Evolutionary conservation across 2,888 invertebrate genomes (phyloP).

Genomic region (Drosophila parthenogenetica): DNA sequence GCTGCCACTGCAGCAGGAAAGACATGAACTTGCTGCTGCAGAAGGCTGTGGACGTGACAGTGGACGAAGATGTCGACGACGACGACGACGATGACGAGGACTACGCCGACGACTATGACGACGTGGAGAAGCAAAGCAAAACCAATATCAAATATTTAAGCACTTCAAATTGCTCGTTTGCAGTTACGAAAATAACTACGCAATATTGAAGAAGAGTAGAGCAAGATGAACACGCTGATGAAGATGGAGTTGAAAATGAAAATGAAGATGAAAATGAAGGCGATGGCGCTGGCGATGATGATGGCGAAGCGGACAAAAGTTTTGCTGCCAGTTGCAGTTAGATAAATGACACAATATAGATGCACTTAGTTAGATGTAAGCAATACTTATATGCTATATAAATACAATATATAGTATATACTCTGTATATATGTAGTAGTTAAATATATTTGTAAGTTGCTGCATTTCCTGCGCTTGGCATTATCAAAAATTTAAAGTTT

Average conservation of each 20-base stretch:
- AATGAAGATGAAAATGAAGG: conserved; percentile 30
- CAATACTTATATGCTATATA: conserved; percentile 1
- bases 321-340: conserved; percentile 43
- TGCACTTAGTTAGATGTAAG: conserved; percentile 30
- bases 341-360: conserved; percentile 38
- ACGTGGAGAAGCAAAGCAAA: conserved; percentile 53
- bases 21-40: background rate
- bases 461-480: conserved; percentile 56
- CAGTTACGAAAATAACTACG: conserved; percentile 78
- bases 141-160: conserved; percentile 79
- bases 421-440: too few relatives aligned
- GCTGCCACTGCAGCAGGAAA: conserved; percentile 1
- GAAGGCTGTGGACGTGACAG: conserved; percentile 5
- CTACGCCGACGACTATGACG: conserved; percentile 6
- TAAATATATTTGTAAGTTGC: background rate
- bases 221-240: background rate
- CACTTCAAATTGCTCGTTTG: conserved; percentile 80
- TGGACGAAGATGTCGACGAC: background rate
- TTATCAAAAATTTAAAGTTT: conserved; percentile 77
- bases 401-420: background rate
- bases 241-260: conserved; percentile 1
- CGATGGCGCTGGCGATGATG: too few relatives aligned
- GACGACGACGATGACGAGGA: conserved; percentile 10
- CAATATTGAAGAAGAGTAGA: conserved; percentile 59
- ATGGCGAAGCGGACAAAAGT: conserved; percentile 14